Evolutionary conservation across 2,113 vertebrate genomes (phyloP).

Genomic region (Vidua macroura): DNA sequence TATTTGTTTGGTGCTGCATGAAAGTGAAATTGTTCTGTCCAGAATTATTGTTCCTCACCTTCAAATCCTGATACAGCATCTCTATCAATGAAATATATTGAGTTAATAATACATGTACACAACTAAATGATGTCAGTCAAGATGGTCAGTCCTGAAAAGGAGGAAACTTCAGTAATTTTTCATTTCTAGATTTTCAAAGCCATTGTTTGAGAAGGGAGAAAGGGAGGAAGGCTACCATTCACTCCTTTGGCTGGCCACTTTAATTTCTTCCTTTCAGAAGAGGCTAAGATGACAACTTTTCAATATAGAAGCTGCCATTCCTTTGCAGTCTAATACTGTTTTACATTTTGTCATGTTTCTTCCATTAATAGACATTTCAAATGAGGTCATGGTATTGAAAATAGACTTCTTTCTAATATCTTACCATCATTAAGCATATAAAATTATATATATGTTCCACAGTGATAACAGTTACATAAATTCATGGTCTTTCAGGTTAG

Average conservation of each 20-base stretch:
- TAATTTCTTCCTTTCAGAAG: background rate
- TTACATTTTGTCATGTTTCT: background rate
- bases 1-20: background rate
- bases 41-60: background rate
- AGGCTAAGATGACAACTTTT: background rate
- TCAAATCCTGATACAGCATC: background rate
- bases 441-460: background rate
- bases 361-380: slow-evolving; percentile 17
- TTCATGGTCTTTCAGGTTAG: background rate
- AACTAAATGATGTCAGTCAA: background rate
- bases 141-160: background rate
- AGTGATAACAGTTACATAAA: slow-evolving; percentile 6
- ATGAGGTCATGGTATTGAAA: slow-evolving; percentile 7
- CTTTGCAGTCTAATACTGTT: background rate
- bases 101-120: background rate
- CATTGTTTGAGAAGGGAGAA: background rate
- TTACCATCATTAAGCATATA: background rate
- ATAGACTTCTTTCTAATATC: background rate
- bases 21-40: background rate
- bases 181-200: background rate
- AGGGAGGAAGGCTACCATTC: background rate
- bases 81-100: background rate
- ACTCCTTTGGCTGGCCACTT: background rate
- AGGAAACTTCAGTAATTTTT: background rate
- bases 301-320: background rate